Percentiles rank a stretch among this genome's conserved stretches.
These are phyloP conservation scores for Centropus bengalensis DNA, from an alignment of 2,113 vertebrate genomes.

Conservation along the genomic window DNA sequence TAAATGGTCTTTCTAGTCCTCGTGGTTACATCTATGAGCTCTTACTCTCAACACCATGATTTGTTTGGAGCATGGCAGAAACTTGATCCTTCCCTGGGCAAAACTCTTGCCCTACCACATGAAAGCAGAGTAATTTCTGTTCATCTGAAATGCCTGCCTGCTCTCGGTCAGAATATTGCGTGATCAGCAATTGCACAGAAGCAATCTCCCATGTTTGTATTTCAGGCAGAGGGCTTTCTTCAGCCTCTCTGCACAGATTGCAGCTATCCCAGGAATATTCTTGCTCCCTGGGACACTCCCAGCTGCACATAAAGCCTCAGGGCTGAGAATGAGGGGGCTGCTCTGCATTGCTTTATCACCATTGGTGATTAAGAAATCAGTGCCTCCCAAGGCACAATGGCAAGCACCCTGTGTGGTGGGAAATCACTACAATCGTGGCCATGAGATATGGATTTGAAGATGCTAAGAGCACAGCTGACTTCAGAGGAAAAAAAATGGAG, in stretches of 20 bases:
- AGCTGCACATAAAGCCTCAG: not conserved
- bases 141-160: not conserved
- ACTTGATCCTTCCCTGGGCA: not conserved
- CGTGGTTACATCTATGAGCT: not conserved
- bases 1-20: not conserved
- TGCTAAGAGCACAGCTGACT: not conserved
- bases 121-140: not conserved
- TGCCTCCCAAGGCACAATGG: not conserved
- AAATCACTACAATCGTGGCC: not conserved
- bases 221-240: not conserved
- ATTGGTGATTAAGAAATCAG: not conserved
- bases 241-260: not conserved
- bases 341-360: not conserved
- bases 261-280: not conserved
- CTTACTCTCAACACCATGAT: not conserved
- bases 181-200: not conserved
- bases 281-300: not conserved
- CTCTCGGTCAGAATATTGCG: not conserved
- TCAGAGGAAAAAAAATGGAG: not conserved
- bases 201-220: not conserved
- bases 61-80: not conserved
- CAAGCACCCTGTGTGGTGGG: not conserved
- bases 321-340: accelerated
- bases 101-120: not conserved
- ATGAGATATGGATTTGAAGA: not conserved